Evolutionary conservation across 1,140 invertebrate species (phyloP).

Genomic region (Drosophila rufa): DNA sequence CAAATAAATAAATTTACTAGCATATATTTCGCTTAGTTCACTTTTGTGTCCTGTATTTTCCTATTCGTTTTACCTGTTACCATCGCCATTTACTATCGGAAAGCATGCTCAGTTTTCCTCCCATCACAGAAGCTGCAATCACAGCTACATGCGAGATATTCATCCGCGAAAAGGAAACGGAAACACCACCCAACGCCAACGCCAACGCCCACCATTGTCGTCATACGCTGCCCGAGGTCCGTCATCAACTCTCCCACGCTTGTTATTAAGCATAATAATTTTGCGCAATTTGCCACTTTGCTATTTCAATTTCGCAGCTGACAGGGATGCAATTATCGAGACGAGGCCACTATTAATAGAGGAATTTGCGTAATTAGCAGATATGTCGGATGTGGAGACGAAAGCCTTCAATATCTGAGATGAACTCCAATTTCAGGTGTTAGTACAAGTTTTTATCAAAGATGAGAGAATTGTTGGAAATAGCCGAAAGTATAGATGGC

Average conservation of each 20-base stretch:
- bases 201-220: slow-evolving; percentile 9
- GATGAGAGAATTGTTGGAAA: no score
- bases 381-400: neutral
- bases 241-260: neutral
- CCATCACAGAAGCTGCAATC: no score
- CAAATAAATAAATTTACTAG: no score
- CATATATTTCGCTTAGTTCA: no score
- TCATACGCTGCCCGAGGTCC: slow-evolving; percentile 1
- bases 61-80: no score
- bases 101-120: no score
- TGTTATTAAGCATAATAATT: slow-evolving; percentile 27
- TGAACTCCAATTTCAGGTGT: no score
- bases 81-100: no score
- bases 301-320: slow-evolving; percentile 9
- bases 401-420: no score
- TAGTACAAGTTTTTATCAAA: no score
- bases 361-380: slow-evolving; percentile 1
- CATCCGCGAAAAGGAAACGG: neutral
- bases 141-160: neutral
- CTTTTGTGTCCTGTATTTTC: no score
- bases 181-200: slow-evolving; percentile 6
- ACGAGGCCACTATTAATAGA: neutral
- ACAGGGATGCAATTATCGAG: neutral
- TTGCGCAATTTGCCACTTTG: slow-evolving; percentile 13
- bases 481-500: no score